These are phyloP conservation scores for Cordilura impudica DNA, from an alignment of 2,888 invertebrate species.

Conservation along the genomic window DNA sequence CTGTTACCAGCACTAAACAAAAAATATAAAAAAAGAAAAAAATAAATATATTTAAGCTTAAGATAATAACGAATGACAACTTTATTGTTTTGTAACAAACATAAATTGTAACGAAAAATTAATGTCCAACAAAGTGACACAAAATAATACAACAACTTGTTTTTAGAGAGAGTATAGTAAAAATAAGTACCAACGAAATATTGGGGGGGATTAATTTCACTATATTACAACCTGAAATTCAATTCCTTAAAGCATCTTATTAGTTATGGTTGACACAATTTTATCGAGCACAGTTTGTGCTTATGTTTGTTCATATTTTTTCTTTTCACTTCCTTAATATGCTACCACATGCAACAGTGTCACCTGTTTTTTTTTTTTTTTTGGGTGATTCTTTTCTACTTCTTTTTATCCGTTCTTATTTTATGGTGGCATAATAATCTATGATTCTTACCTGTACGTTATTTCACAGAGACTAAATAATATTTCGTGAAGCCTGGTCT, in stretches of 20 bases:
- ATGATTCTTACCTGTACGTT: constrained; percentile 28
- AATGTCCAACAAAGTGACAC: constrained; percentile 30
- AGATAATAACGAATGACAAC: constrained; percentile 75
- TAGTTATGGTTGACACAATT: constrained; percentile 57
- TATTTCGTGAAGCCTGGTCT: constrained; percentile 31
- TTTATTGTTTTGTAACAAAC: constrained; percentile 69
- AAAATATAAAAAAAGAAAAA: constrained; percentile 27
- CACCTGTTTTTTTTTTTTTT: constrained; percentile 36
- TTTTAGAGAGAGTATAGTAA: neutral
- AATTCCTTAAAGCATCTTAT: constrained; percentile 57
- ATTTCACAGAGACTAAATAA: constrained; percentile 44
- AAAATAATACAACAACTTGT: neutral
- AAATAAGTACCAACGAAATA: neutral
- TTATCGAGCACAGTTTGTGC: constrained; percentile 26
- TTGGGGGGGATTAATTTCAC: constrained; percentile 25
- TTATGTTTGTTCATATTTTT: neutral
- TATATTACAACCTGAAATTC: constrained; percentile 53
- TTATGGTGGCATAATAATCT: constrained; percentile 39
- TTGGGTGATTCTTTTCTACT: neutral
- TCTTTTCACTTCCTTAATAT: neutral
- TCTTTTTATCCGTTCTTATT: constrained; percentile 16
- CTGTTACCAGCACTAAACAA: neutral
- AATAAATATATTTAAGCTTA: constrained; percentile 64
- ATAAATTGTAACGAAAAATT: constrained; percentile 56
- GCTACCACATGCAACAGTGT: constrained; percentile 44